These are phyloP conservation scores for Chromis chromis DNA, from an alignment of 2,797 vertebrate genomes.

Conservation along the genomic window DNA sequence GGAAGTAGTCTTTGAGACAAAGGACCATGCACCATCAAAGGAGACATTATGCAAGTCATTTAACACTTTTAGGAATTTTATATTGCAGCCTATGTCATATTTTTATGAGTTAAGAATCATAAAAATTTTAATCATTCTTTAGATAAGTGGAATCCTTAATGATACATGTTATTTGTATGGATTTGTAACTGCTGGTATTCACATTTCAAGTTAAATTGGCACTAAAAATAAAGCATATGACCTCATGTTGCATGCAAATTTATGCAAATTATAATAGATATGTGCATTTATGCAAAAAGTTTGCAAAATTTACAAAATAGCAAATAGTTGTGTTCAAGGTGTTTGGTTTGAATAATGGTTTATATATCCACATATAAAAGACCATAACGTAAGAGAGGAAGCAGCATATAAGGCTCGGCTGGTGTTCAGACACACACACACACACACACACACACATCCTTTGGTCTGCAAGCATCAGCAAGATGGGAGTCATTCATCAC, in stretches of 20 bases:
- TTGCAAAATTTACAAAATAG: neutral
- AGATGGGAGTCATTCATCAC: conserved; percentile 81
- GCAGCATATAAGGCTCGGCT: conserved; percentile 19
- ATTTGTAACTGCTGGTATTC: neutral
- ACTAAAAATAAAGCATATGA: neutral
- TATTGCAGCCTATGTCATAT: neutral
- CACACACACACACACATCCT: conserved; percentile 24
- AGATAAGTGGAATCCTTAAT: neutral
- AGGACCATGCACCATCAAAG: conserved; percentile 61
- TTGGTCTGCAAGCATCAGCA: conserved; percentile 67
- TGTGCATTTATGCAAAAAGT: neutral
- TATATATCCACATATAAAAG: neutral
- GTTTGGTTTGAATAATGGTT: neutral
- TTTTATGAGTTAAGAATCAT: neutral
- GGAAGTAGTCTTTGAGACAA: conserved; percentile 84
- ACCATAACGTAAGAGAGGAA: conserved; percentile 4
- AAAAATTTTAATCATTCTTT: neutral
- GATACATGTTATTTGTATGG: neutral
- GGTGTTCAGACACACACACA: conserved; percentile 23
- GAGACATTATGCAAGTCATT: conserved; percentile 14
- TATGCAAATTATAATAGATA: neutral
- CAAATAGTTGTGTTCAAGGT: neutral
- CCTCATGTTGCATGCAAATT: neutral
- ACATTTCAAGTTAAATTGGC: neutral
- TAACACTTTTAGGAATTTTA: neutral